Evolutionary conservation across 2,113 vertebrate species (phyloP), one percentile per base, ranked within the genome.

Genomic region (Apteryx owenii): DNA sequence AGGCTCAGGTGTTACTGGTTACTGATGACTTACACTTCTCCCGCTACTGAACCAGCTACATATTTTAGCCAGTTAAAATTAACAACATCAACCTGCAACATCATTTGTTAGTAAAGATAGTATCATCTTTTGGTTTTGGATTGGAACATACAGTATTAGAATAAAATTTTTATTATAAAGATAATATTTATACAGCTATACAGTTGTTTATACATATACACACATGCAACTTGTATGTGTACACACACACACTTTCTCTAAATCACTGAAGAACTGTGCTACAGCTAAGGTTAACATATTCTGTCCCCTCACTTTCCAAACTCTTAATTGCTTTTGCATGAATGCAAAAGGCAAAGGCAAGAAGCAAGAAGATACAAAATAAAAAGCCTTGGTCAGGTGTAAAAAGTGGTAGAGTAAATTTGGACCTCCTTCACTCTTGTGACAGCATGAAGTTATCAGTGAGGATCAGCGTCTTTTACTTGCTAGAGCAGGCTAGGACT

Each of bases 311-410:
- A 0, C 40, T 85, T 96, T 89, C 73, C 50, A 97, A 89, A 96
- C n/a, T 72, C 38, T 87, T 92, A 89, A 87, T 70, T 85, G 81
- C 78, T 93, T 95, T 85, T 92, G 23, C 62, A 83, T 50, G 50
- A 84, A 71, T n/a, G 77, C 38, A 66, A 56, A 56, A 56, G 15
- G 26, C 54, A 56, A 56, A 56, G 54, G 13, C 54, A 29, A 56
- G 54, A 48, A 97, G 36, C 42, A 86, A 82, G 76, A 91, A 96
- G 54, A 62, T 53, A 78, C 38, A 0, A 91, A 92, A n/a, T 12
- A 93, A 89, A 95, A 69, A 29, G 88, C 73, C 23, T 75, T 17
- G 36, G 48, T 69, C 38, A 36, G 1, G 0, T 94, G 88, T 79
- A 58, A 89, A 85, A 96, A 25, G 36, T 88, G 79, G 53, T 71